phyloP scores from a whole-genome alignment of 2,888 invertebrate species.

The Lochmaea crataegi region DNA sequence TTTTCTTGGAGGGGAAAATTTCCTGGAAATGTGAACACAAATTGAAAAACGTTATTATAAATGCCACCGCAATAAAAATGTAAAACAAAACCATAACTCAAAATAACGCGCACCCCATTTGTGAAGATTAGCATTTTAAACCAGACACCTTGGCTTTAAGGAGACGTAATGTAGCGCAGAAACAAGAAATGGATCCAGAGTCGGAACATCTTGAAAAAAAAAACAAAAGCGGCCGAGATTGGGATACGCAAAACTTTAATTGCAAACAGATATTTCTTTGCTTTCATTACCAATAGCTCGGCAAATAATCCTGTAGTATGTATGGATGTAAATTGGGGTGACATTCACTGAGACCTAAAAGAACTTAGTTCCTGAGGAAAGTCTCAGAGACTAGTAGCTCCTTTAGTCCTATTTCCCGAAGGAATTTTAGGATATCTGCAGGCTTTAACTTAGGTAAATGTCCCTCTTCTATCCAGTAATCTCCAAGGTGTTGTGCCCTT shows the following conservation, averaged over 20 bases:
- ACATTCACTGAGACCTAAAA: no score
- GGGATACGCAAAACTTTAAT: not conserved
- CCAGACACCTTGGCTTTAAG: conserved; percentile 66
- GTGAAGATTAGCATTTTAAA: conserved; percentile 67
- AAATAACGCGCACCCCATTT: conserved; percentile 67
- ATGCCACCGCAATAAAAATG: conserved; percentile 67
- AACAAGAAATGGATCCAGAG: conserved; percentile 42
- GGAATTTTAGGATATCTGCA: no score
- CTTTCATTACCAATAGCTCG: no score
- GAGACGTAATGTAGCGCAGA: conserved; percentile 63
- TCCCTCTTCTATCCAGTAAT: no score
- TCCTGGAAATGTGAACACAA: conserved; percentile 53
- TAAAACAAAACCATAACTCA: conserved; percentile 67
- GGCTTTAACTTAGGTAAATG: no score
- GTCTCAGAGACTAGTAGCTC: no score
- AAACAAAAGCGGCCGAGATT: not conserved
- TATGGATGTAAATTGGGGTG: no score
- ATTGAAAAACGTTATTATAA: conserved; percentile 67
- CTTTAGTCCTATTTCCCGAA: no score
- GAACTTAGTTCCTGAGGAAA: no score
- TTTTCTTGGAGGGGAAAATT: conserved; percentile 22
- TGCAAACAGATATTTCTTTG: no score
- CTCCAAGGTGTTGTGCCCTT: no score
- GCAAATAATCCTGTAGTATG: no score
- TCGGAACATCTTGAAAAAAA: conserved; percentile 8